Evolutionary conservation across 2,113 vertebrate genomes (phyloP), one percentile per base, ranked within the genome.

Genomic region (Aix galericulata): DNA sequence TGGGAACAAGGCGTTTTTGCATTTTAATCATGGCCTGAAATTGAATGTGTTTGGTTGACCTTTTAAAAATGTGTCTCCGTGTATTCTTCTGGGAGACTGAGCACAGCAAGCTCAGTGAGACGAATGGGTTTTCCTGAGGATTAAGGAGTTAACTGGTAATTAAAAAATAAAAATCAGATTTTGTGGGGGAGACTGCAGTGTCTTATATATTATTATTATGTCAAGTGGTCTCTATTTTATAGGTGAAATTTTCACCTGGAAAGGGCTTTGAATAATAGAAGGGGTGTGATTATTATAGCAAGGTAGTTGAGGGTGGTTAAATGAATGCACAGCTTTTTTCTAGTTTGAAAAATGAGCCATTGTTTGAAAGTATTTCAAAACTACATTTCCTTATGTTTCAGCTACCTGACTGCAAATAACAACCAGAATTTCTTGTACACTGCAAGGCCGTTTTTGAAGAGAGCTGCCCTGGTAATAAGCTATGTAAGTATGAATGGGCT

Each of bases 361-460:
- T 31, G 20, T 34, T 69, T 68, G 56, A 44, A 84, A 84, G 21
- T 42, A 38, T 13, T 77, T 83, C 20, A 79, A 32, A 87, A 50
- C 18, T 59, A 14, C 48, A 17, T 76, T 96, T 69, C 60, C 76
- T 75, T 89, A 6, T 93, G 18, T 98, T 98, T 96, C 93, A 98
- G 98, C 91, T 97, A 94, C 71, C 77, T 98, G 93, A 98, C 96
- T 64, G 87, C 96, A 86, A 97, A 95, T 82, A 96, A 95, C 83
- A 96, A 94, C 40, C 94, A 96, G 89, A 97, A 96, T 93, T 97
- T 98, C 91, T 95, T 98, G 89, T 96, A 96, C 71, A 91, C 97
- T 82, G 98, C 98, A 77, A 97, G 96, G 38, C 99, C 99, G 12
- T 99, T 99, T 97, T 96, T 99, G 91, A 99, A 99, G 96, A 98